Conservation (phyloP, 2,888 invertebrate genomes). For the Tipula lateralis region DNA sequence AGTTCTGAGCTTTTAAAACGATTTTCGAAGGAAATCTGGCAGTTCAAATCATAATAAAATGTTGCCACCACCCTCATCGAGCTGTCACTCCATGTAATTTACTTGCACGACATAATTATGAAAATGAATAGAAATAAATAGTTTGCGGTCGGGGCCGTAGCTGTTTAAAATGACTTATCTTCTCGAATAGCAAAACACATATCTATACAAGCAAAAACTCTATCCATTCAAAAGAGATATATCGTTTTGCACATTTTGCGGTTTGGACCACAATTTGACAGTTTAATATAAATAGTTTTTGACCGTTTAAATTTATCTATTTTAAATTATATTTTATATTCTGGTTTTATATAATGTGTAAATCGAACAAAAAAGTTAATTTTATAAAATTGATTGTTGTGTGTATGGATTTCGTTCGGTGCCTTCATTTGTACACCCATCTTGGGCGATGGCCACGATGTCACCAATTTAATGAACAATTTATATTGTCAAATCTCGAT, state of each 20-base stretch:
- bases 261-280: neutral
- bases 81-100: neutral
- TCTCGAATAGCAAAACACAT: neutral
- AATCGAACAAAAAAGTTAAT: neutral
- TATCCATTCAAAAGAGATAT: neutral
- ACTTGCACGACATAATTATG: neutral
- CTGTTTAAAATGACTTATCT: neutral
- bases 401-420: neutral
- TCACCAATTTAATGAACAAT: neutral
- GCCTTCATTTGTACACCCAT: neutral
- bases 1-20: no score
- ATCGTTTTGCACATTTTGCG: neutral
- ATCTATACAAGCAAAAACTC: neutral
- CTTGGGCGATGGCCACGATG: neutral
- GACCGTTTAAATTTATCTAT: neutral
- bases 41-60: no score
- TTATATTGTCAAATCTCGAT: neutral
- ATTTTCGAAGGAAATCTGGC: no score
- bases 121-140: neutral
- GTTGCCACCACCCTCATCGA: no score
- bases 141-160: neutral
- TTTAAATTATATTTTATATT: neutral
- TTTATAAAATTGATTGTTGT: slow-evolving; percentile 13
- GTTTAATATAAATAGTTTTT: slow-evolving; percentile 11
- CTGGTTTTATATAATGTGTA: neutral